These are phyloP conservation scores for Geopemphigus sp. DNA, from an alignment of 1,140 invertebrate species.

Conservation along the genomic window DNA sequence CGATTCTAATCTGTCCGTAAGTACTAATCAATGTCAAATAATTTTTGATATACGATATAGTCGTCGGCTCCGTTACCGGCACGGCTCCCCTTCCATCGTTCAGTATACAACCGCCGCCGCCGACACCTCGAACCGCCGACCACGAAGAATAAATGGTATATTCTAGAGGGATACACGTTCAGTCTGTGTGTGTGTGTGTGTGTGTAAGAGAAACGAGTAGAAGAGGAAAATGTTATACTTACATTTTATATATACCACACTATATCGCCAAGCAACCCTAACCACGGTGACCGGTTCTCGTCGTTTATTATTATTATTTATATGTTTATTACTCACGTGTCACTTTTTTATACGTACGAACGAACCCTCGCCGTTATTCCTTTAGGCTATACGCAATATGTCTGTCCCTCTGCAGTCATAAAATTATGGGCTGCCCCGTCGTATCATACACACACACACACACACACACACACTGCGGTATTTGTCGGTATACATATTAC, in stretches of 20 bases:
- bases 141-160: background rate
- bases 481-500: no score
- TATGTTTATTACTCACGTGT: slow-evolving; percentile 18
- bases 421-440: background rate
- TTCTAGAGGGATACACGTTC: background rate
- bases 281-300: slow-evolving; percentile 16
- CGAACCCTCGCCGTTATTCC: background rate
- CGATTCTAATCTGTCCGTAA: slow-evolving; percentile 47
- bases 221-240: background rate
- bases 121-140: no score
- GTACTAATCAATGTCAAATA: slow-evolving; percentile 48
- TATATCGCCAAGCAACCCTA: slow-evolving; percentile 31
- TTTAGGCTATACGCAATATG: background rate
- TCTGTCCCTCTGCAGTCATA: background rate
- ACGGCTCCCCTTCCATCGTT: background rate
- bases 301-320: slow-evolving; percentile 9
- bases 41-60: slow-evolving; percentile 43
- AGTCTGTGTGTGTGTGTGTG: background rate
- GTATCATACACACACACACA: no score
- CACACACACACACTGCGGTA: no score
- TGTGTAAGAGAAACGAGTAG: background rate
- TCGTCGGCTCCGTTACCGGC: background rate
- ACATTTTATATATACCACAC: no score
- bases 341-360: background rate
- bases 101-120: no score